Evolutionary conservation across 2,797 vertebrate genomes (phyloP), one percentile per base, ranked within the genome.

Genomic region (Argentina silus): DNA sequence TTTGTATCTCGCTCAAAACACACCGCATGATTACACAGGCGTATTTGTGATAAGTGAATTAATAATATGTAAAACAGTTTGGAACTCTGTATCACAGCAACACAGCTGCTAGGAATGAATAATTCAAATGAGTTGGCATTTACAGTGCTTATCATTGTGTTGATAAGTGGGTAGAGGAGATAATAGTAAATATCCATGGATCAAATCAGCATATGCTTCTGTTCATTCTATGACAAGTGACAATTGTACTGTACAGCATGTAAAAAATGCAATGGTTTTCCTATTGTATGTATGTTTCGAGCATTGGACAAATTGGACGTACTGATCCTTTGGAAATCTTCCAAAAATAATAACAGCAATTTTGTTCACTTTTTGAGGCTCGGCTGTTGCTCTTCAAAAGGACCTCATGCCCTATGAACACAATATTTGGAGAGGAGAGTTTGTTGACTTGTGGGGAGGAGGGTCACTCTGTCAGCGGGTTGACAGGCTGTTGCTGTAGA

Each of bases 401-500:
- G 50, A 51, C 50, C 50, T 51, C 50, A 51, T 12, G 11, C 50
- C 3, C 15, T 15, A 12, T 6, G 15, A 51, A 15, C 12, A 51
- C 15, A 51, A 51, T 51, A 14, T 14, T 50, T 1, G 21, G 19
- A 59, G 21, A 59, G 27, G 27, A 36, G 4, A 36, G 27, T 1
- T 36, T 2, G 27, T 36, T 36, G 27, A 36, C 27, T 21, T 59
- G 10, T 17, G 14, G n/a, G 21, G 36, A 15, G 48, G 45, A 6
- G 23, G 21, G 14, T 60, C 57, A 51, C 45, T 27, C 69, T 61
- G 42, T 74, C 75, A 75, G 72, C 19, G 69, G 21, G 19, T 76
- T 59, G 70, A 74, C 70, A 56, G 70, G 67, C 72, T 63, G 53
- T 81, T 71, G 66, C 70, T 51, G 60, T 17, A 1, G 43, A 71